Conservation (phyloP, 2,797 vertebrate genomes). For the Eleutherodactylus coqui region DNA sequence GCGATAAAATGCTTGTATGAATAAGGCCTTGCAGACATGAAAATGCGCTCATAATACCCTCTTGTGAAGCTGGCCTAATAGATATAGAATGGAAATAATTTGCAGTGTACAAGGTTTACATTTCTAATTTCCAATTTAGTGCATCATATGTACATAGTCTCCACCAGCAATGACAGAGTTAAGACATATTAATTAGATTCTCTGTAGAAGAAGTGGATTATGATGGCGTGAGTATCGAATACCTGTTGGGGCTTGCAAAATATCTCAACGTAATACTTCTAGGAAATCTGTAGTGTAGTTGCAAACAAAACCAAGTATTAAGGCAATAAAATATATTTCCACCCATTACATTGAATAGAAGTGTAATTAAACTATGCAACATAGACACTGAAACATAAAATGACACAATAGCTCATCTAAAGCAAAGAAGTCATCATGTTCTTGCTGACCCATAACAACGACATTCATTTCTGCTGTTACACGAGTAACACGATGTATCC, state of each 20-base stretch:
- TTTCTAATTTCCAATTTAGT: too few relatives aligned
- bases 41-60: too few relatives aligned
- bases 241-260: constrained; percentile 51
- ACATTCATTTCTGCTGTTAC: not conserved
- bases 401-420: not conserved
- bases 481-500: not conserved
- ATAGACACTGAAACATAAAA: not conserved
- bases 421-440: not conserved
- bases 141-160: not conserved
- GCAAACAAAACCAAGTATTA: not conserved
- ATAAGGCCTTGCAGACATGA: too few relatives aligned
- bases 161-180: constrained; percentile 14
- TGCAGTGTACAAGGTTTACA: too few relatives aligned
- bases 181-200: not conserved
- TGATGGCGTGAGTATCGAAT: not conserved
- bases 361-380: not conserved
- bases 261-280: constrained; percentile 24
- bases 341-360: not conserved
- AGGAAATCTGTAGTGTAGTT: constrained; percentile 29
- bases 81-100: too few relatives aligned
- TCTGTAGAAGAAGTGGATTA: constrained; percentile 33
- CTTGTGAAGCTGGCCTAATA: too few relatives aligned
- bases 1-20: too few relatives aligned
- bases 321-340: not conserved
- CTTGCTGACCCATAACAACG: not conserved